A percentile compares a stretch with the other conserved stretches of the same genome.
Conservation (phyloP, 2,113 vertebrate genomes). For the Puffinus mauretanicus region DNA sequence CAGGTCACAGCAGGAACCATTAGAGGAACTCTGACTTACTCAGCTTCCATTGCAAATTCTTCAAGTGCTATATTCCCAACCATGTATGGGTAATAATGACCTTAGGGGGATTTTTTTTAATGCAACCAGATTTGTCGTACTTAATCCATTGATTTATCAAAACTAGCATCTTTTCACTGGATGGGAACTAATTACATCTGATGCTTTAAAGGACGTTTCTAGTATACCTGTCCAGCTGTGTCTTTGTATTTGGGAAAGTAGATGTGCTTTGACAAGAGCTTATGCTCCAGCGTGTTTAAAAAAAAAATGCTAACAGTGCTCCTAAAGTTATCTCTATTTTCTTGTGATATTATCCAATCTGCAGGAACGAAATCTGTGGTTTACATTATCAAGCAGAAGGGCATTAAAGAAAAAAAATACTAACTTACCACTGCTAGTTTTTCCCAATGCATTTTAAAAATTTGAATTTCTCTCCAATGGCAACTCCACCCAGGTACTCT, state of each 20-base stretch:
- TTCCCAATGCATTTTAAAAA: constrained; percentile 92
- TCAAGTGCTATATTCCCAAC: not conserved
- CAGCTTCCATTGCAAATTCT: not conserved
- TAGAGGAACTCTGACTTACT: not conserved
- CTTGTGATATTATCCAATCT: not conserved
- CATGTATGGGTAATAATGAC: not conserved
- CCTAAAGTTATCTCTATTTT: not conserved
- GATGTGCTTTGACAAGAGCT: not conserved
- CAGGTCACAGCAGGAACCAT: not conserved
- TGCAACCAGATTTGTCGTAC: not conserved
- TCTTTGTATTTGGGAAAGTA: not conserved
- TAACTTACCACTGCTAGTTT: constrained; percentile 88
- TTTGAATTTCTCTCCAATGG: constrained; percentile 78
- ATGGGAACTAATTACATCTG: not conserved
- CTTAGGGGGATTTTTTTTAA: not conserved
- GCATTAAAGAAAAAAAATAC: not conserved
- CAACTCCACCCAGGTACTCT: constrained; percentile 77
- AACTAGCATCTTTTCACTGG: not conserved
- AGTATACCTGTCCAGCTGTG: not conserved
- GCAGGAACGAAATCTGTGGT: not conserved
- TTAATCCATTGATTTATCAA: not conserved
- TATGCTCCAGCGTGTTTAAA: not conserved
- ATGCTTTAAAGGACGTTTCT: not conserved
- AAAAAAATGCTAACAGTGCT: not conserved
- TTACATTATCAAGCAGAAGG: constrained; percentile 15